A percentile compares a stretch with the other conserved stretches of the same genome.
These are phyloP conservation scores for Elephantulus edwardii DNA, from an alignment of 2,113 vertebrate species.

Conservation along the genomic window DNA sequence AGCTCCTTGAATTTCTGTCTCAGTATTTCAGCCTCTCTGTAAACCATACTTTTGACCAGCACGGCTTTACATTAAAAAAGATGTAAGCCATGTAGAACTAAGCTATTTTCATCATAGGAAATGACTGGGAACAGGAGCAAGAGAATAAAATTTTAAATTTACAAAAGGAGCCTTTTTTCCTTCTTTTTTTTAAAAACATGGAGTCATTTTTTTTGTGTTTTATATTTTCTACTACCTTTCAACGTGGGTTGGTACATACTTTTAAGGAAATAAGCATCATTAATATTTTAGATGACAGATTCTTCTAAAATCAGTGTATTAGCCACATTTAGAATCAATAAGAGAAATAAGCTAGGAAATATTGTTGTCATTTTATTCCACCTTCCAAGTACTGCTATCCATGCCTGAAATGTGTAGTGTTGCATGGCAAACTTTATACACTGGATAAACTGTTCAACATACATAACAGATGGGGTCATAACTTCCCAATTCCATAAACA, in stretches of 20 bases:
- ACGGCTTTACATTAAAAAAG: background rate
- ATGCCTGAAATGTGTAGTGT: background rate
- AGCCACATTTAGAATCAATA: background rate
- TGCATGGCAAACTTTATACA: background rate
- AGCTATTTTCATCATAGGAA: background rate
- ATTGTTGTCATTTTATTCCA: background rate
- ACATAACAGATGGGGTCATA: constrained; percentile 72
- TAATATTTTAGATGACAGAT: constrained; percentile 31
- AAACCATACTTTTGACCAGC: background rate
- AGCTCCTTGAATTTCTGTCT: too few relatives aligned
- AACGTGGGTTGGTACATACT: background rate
- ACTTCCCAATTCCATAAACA: constrained; percentile 71
- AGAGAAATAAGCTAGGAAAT: constrained; percentile 31
- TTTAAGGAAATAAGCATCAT: background rate
- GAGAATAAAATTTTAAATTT: background rate
- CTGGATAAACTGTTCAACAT: constrained; percentile 43
- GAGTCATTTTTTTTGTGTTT: background rate
- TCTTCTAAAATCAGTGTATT: constrained; percentile 45
- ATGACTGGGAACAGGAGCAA: background rate
- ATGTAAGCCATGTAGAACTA: background rate
- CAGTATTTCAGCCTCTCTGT: background rate
- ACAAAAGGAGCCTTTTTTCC: background rate
- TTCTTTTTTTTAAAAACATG: background rate
- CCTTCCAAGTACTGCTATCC: background rate
- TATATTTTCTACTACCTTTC: constrained; percentile 22